Evolutionary conservation across 2,888 invertebrate genomes (phyloP).

Genomic region (Cyclophora punctaria): DNA sequence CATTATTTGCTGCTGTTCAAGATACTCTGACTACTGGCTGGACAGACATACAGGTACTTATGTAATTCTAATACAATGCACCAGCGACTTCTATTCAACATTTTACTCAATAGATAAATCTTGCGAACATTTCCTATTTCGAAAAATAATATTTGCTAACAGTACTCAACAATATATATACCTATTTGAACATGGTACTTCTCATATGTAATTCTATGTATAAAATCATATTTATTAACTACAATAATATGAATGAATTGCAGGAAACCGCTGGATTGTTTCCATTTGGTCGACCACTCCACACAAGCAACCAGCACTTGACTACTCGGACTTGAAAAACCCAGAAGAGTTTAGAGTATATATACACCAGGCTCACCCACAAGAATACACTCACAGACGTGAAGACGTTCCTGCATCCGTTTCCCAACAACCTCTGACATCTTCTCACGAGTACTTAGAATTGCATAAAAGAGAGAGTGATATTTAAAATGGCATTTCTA

Average conservation of each 20-base stretch:
- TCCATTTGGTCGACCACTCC: slow-evolving; percentile 90
- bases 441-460: slow-evolving; percentile 75
- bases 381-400: slow-evolving; percentile 39
- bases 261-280: slow-evolving; percentile 89
- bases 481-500: slow-evolving; percentile 83
- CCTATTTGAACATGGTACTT: no score
- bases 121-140: background rate
- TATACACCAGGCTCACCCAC: slow-evolving; percentile 38
- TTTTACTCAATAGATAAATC: no score
- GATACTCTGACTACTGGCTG: slow-evolving; percentile 86
- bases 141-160: background rate
- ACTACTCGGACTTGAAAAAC: slow-evolving; percentile 82
- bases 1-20: slow-evolving; percentile 86
- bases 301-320: slow-evolving; percentile 86
- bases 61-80: slow-evolving; percentile 17
- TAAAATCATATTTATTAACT: no score
- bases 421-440: slow-evolving; percentile 56
- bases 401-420: slow-evolving; percentile 45
- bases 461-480: slow-evolving; percentile 87
- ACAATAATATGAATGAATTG: no score
- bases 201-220: no score
- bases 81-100: background rate
- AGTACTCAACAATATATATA: no score
- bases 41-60: slow-evolving; percentile 83
- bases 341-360: slow-evolving; percentile 45